These are phyloP conservation scores for Poeciliopsis turrubarensis DNA, from an alignment of 2,113 vertebrate species.

Conservation along the genomic window DNA sequence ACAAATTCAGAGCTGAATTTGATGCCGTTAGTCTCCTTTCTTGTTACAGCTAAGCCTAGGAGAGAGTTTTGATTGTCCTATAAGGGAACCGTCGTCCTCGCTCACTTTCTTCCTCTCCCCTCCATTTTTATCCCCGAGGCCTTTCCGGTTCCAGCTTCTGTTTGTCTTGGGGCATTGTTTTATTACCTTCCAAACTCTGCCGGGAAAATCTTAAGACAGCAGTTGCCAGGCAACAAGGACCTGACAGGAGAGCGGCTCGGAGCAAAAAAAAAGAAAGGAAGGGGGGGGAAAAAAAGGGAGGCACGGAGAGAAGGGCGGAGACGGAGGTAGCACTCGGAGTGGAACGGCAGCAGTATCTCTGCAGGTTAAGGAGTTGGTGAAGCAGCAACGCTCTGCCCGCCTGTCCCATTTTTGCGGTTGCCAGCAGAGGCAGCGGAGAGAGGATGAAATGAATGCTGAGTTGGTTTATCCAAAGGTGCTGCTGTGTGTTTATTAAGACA, in stretches of 20 bases:
- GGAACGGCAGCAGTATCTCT: slow-evolving; percentile 50
- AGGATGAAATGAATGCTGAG: slow-evolving; percentile 45
- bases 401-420: slow-evolving; percentile 37
- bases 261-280: slow-evolving; percentile 17
- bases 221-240: slow-evolving; percentile 84
- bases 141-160: slow-evolving; percentile 72
- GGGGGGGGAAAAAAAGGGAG: slow-evolving; percentile 2
- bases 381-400: slow-evolving; percentile 45
- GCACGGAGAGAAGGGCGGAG: slow-evolving; percentile 8
- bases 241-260: slow-evolving; percentile 61
- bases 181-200: slow-evolving; percentile 82
- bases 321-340: slow-evolving; percentile 43
- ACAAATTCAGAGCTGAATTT: slow-evolving; percentile 13
- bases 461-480: slow-evolving; percentile 27
- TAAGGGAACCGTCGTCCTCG: neutral
- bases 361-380: slow-evolving; percentile 43
- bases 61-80: slow-evolving; percentile 29
- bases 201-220: slow-evolving; percentile 79
- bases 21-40: slow-evolving; percentile 35
- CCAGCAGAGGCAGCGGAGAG: slow-evolving; percentile 31
- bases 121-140: slow-evolving; percentile 42
- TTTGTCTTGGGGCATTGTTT: slow-evolving; percentile 85
- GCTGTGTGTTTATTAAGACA: slow-evolving; percentile 23
- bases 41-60: slow-evolving; percentile 35
- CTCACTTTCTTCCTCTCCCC: slow-evolving; percentile 15